phyloP scores from a whole-genome alignment of 2,113 vertebrate genomes.

The Cyprinodon variegatus region DNA sequence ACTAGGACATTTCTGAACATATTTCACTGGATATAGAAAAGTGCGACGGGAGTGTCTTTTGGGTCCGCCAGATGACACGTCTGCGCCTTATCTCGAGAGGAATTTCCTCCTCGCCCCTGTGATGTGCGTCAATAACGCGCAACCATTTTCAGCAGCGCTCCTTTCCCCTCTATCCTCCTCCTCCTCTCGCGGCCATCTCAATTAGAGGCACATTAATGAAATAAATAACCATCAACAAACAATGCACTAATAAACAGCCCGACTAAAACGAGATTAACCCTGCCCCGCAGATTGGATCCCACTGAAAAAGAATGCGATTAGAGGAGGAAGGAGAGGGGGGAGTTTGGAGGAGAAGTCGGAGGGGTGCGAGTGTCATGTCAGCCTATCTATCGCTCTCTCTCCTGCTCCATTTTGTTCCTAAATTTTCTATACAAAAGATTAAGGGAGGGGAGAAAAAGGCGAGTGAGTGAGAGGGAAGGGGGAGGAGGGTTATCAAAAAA shows the following conservation, averaged over 20 bases:
- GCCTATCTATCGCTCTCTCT: conserved; percentile 69
- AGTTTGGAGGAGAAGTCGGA: conserved; percentile 69
- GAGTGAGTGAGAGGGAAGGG: conserved; percentile 71
- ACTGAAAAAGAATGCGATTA: conserved; percentile 28
- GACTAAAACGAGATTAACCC: conserved; percentile 44
- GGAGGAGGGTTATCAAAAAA: conserved; percentile 5
- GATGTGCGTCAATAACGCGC: conserved; percentile 84
- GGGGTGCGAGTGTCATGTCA: conserved; percentile 72
- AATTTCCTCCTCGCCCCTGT: conserved; percentile 79
- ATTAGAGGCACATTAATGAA: conserved; percentile 83
- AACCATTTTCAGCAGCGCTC: conserved; percentile 82
- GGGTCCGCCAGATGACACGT: conserved; percentile 79
- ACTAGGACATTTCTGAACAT: conserved; percentile 63
- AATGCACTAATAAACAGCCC: conserved; percentile 69
- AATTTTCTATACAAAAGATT: conserved; percentile 85
- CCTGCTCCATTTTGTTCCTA: conserved; percentile 81
- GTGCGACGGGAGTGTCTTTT: conserved; percentile 63
- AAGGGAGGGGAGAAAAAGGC: conserved; percentile 76
- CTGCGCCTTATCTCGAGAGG: conserved; percentile 78
- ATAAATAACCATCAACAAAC: conserved; percentile 81
- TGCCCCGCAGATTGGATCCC: conserved; percentile 27
- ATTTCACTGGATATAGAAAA: conserved; percentile 41
- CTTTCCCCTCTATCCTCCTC: conserved; percentile 68
- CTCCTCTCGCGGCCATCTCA: conserved; percentile 84
- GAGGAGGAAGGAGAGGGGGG: conserved; percentile 8